Percentiles rank a stretch among this genome's conserved stretches.
These are phyloP conservation scores for Drosophila bipectinata DNA, from an alignment of 1,140 invertebrate species.

Conservation along the genomic window DNA sequence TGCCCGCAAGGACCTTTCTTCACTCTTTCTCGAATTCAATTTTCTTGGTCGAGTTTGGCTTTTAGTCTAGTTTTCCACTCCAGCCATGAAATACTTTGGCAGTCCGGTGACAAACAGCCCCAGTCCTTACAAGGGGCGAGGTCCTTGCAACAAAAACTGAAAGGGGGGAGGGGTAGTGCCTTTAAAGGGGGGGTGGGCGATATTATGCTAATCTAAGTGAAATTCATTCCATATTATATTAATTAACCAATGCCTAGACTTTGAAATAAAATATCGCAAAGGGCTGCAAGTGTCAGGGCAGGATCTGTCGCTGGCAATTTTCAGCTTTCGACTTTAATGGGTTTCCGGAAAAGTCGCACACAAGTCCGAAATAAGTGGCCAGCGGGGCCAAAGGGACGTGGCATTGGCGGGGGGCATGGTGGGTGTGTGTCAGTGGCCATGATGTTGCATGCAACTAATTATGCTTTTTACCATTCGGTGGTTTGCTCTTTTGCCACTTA, in stretches of 20 bases:
- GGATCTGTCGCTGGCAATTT: constrained; percentile 6
- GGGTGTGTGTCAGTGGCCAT: constrained; percentile 37
- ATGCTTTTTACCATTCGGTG: constrained; percentile 72
- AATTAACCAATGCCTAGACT: background rate
- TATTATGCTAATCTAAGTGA: no score
- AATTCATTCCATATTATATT: background rate
- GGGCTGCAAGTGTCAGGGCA: background rate
- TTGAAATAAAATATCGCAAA: no score
- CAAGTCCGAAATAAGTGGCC: background rate
- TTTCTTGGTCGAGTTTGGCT: constrained; percentile 70
- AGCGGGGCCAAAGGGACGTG: background rate
- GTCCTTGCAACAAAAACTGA: constrained; percentile 12
- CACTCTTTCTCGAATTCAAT: constrained; percentile 64
- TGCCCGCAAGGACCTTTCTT: constrained; percentile 2
- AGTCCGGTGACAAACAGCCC: constrained; percentile 56
- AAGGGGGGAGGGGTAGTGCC: no score
- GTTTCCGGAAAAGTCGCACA: constrained; percentile 32
- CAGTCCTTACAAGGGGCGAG: constrained; percentile 16
- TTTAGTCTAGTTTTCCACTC: constrained; percentile 35
- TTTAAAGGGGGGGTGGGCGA: background rate
- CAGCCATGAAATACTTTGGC: constrained; percentile 33
- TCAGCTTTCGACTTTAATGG: constrained; percentile 34
- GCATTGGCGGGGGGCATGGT: background rate
- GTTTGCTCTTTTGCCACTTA: constrained; percentile 78
- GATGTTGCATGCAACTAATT: constrained; percentile 74